Percentiles rank a stretch among this genome's conserved stretches.
phyloP scores from a whole-genome alignment of 2,797 vertebrate genomes.

The Sebastiscus tertius region DNA sequence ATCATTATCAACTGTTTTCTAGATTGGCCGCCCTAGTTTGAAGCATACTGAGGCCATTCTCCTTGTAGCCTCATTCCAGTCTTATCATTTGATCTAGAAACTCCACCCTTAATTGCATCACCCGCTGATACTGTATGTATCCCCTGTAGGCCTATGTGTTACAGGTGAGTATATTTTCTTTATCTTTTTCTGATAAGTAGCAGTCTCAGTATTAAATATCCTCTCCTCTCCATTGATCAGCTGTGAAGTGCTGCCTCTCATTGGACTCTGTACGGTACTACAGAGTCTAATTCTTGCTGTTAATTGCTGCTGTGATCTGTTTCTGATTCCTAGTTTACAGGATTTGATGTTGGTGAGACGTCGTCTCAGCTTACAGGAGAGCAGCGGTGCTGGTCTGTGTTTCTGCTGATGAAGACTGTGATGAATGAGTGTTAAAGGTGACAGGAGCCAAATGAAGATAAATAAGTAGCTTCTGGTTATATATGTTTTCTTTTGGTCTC shows the following conservation, averaged over 20 bases:
- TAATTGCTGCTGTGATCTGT: not conserved
- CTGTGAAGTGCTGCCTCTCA: slow-evolving; percentile 35
- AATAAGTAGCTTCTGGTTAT: not conserved
- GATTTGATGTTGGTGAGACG: not conserved
- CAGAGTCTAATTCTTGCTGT: not conserved
- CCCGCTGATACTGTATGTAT: no score
- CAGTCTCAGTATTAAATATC: not conserved
- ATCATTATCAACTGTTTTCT: no score
- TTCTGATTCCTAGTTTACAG: not conserved
- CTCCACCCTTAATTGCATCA: no score
- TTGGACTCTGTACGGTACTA: slow-evolving; percentile 6
- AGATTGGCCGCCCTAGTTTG: no score
- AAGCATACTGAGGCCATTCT: not conserved
- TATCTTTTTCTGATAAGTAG: not conserved
- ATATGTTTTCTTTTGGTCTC: not conserved
- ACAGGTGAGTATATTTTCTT: not conserved
- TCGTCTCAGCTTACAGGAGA: not conserved
- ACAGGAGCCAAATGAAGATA: slow-evolving; percentile 5
- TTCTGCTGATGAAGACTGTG: not conserved
- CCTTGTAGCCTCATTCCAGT: not conserved
- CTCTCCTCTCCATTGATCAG: not conserved
- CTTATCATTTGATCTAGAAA: no score
- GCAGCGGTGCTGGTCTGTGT: not conserved
- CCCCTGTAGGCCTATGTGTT: not conserved
- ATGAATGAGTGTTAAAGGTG: not conserved